phyloP scores from a whole-genome alignment of 2,113 vertebrate genomes.

The Ceuthmochares aereus region DNA sequence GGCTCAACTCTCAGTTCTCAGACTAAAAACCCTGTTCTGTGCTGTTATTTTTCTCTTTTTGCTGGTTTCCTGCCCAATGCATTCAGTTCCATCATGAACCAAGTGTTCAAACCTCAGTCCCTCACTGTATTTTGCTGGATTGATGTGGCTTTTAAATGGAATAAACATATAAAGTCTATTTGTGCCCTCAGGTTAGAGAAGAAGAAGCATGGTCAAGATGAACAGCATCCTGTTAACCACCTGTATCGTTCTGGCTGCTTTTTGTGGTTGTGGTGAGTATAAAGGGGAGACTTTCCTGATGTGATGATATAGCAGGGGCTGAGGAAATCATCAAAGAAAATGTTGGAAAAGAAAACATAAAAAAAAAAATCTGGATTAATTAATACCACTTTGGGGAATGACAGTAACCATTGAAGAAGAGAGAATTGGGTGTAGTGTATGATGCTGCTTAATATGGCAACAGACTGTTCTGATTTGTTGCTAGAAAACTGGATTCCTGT shows the following conservation, averaged over 20 bases:
- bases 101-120: accelerated
- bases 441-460: background rate
- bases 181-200: background rate
- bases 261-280: conserved; percentile 61
- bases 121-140: background rate
- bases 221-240: background rate
- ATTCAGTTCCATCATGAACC: background rate
- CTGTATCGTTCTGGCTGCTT: conserved; percentile 26
- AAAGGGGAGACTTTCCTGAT: background rate
- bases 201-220: conserved; percentile 47
- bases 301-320: background rate
- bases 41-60: background rate
- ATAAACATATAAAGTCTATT: background rate
- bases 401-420: accelerated
- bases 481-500: background rate
- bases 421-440: accelerated
- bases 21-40: background rate
- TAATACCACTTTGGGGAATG: background rate
- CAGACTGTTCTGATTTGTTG: background rate
- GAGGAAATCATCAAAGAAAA: background rate
- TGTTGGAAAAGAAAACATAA: background rate
- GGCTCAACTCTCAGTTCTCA: background rate
- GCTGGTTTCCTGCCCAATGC: background rate
- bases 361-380: background rate
- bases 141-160: background rate